phyloP scores from a whole-genome alignment of 2,888 invertebrate genomes.

The Lithosia quadra region DNA sequence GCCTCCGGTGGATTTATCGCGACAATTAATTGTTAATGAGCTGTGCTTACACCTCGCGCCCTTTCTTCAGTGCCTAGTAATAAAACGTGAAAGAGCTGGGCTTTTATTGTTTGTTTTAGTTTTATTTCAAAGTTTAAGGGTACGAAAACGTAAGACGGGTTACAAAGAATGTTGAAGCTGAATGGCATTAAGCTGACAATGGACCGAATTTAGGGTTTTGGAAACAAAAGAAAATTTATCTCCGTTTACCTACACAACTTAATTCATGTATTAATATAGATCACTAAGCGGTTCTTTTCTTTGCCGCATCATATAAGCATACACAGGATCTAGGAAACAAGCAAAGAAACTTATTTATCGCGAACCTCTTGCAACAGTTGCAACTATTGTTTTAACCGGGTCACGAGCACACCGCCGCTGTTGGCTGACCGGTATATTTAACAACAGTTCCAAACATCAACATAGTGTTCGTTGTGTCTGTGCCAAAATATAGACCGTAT shows the following conservation, averaged over 20 bases:
- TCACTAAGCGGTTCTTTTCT: no score
- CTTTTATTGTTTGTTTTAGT: conserved; percentile 20
- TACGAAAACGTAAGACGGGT: neutral
- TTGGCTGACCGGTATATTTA: no score
- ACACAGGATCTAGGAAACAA: no score
- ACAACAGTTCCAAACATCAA: no score
- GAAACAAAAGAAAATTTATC: neutral
- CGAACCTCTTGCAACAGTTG: no score
- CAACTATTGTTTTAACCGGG: no score
- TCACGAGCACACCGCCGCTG: no score
- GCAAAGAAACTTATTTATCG: no score
- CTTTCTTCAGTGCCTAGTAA: conserved; percentile 20
- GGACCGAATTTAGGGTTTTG: neutral
- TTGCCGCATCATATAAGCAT: no score
- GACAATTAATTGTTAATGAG: conserved; percentile 51
- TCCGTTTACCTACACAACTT: neutral
- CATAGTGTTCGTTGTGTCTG: no score
- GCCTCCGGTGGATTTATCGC: conserved; percentile 40
- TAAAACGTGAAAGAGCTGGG: conserved; percentile 15
- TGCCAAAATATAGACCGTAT: no score
- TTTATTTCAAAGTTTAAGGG: conserved; percentile 17
- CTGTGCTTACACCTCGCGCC: conserved; percentile 48
- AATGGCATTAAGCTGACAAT: conserved; percentile 1
- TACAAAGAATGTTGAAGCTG: conserved; percentile 3
- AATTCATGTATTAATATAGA: no score